phyloP scores from a whole-genome alignment of 2,888 invertebrate species.

The Ectobius pallidus region DNA sequence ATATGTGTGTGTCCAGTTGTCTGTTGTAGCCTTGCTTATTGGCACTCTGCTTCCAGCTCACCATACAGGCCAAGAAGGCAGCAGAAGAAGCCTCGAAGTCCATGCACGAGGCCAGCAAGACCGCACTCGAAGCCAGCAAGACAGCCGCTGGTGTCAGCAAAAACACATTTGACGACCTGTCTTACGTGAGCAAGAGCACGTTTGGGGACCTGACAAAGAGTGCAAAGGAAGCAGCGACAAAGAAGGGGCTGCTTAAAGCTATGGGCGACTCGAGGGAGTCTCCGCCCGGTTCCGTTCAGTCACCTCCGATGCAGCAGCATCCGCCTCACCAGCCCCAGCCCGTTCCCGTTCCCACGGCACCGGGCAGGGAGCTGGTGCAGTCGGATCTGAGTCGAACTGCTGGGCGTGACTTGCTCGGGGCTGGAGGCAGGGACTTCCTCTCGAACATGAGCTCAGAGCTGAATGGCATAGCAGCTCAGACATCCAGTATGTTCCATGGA shows the following conservation, averaged over 20 bases:
- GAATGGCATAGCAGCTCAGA: conserved; percentile 91
- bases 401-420: conserved; percentile 63
- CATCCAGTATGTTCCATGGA: conserved; percentile 92
- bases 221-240: conserved; percentile 85
- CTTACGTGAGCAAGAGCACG: conserved; percentile 89
- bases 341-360: conserved; percentile 43
- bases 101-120: conserved; percentile 83
- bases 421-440: conserved; percentile 73
- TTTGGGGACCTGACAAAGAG: conserved; percentile 89
- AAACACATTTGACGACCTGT: conserved; percentile 85
- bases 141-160: conserved; percentile 87
- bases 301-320: conserved; percentile 24
- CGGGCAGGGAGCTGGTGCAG: conserved; percentile 65
- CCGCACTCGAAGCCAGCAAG: conserved; percentile 84
- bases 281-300: conserved; percentile 44
- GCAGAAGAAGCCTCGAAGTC: conserved; percentile 82
- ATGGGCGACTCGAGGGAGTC: conserved; percentile 57
- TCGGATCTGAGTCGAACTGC: conserved; percentile 56
- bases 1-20: neutral
- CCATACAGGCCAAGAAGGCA: conserved; percentile 86
- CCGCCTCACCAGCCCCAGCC: conserved; percentile 12
- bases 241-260: conserved; percentile 83
- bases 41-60: conserved; percentile 62
- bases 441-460: conserved; percentile 91
- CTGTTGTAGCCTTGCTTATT: too few relatives aligned